Evolutionary conservation across 1,140 invertebrate genomes (phyloP).

Genomic region (Macrobrachium nipponense): DNA sequence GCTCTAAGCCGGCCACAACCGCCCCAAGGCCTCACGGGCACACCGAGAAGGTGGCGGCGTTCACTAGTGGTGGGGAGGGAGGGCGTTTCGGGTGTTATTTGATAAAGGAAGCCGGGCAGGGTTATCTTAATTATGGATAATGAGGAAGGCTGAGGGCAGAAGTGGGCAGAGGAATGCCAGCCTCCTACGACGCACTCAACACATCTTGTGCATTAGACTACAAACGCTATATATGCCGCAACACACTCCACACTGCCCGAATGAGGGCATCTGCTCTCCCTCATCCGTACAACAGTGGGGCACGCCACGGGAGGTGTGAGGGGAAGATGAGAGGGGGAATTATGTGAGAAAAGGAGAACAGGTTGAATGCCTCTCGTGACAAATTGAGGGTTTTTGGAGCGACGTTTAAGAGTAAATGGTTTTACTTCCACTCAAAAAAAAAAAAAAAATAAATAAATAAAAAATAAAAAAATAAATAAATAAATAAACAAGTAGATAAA

Average conservation of each 20-base stretch:
- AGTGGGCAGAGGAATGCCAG: constrained; percentile 3
- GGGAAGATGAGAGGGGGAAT: neutral
- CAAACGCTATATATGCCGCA: constrained; percentile 9
- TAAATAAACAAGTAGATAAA: no score
- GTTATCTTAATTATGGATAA: constrained; percentile 56
- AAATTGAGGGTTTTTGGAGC: neutral
- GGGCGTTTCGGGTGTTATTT: no score
- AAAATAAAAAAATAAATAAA: no score
- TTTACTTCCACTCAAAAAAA: no score
- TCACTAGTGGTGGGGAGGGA: no score
- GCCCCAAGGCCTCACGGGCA: no score
- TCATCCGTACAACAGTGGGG: neutral
- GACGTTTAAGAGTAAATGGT: no score
- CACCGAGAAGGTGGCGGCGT: no score
- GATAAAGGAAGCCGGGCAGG: constrained; percentile 24
- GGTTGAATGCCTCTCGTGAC: neutral
- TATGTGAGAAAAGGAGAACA: neutral
- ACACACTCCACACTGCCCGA: constrained; percentile 2
- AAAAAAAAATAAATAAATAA: no score
- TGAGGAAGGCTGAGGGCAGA: constrained; percentile 25
- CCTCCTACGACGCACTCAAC: constrained; percentile 31
- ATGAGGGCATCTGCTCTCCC: constrained; percentile 19
- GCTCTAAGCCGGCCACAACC: no score
- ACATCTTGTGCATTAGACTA: constrained; percentile 48
- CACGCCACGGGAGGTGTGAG: neutral